A percentile compares a stretch with the other conserved stretches of the same genome.
These are phyloP conservation scores for Watsonalla cultraria DNA, from an alignment of 2,888 invertebrate species.

Conservation along the genomic window DNA sequence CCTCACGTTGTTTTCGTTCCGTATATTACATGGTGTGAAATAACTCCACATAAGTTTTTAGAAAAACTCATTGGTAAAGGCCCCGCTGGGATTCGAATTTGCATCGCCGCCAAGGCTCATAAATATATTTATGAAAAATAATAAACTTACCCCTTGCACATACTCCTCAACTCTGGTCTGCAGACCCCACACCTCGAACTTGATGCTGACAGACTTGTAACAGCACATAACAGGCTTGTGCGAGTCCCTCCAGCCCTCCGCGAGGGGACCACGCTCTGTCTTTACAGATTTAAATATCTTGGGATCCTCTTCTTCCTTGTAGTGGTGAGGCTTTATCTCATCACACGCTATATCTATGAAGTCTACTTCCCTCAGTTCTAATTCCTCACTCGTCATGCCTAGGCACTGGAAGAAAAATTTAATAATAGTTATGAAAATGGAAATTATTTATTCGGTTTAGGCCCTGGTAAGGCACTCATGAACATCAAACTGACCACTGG, in stretches of 20 bases:
- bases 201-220: constrained; percentile 91
- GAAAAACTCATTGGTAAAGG: too few relatives aligned
- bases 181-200: constrained; percentile 95
- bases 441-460: too few relatives aligned
- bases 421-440: too few relatives aligned
- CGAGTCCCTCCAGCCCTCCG: constrained; percentile 88
- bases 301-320: constrained; percentile 93
- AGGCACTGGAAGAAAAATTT: constrained; percentile 81
- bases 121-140: too few relatives aligned
- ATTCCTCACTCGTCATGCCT: constrained; percentile 83
- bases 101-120: too few relatives aligned
- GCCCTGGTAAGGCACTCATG: too few relatives aligned
- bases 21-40: too few relatives aligned
- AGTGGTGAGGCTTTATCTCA: constrained; percentile 90
- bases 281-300: constrained; percentile 89
- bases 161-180: constrained; percentile 94
- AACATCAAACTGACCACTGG: too few relatives aligned
- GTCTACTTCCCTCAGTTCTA: constrained; percentile 86
- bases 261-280: constrained; percentile 90
- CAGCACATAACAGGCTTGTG: constrained; percentile 94
- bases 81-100: too few relatives aligned
- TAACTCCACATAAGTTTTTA: too few relatives aligned
- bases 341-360: constrained; percentile 93
- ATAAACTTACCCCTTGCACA: constrained; percentile 84
- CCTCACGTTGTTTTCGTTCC: too few relatives aligned